These are phyloP conservation scores for Tringa solitaria DNA, from an alignment of 2,113 vertebrate species.

Conservation along the genomic window DNA sequence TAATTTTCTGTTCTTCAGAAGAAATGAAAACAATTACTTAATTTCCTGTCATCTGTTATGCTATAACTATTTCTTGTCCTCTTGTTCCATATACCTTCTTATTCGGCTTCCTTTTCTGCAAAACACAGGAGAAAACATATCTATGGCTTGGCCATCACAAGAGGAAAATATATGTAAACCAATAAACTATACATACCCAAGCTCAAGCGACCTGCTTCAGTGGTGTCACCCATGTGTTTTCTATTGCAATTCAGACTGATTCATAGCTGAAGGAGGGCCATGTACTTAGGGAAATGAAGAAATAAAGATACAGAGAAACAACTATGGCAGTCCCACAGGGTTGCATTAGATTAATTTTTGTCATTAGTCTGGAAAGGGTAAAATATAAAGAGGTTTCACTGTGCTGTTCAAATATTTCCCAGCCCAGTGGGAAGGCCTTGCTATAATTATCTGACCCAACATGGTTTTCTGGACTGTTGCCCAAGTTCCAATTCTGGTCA, in stretches of 20 bases:
- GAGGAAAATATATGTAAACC: not conserved
- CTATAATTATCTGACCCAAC: not conserved
- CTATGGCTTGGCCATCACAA: not conserved
- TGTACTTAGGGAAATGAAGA: not conserved
- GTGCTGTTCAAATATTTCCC: not conserved
- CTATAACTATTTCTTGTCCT: not conserved
- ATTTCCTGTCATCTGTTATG: not conserved
- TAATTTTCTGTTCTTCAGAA: not conserved
- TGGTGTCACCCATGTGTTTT: not conserved
- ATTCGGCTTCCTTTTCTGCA: not conserved
- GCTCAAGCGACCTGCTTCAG: not conserved
- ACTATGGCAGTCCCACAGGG: not conserved
- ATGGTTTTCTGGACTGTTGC: not conserved
- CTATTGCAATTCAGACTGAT: not conserved
- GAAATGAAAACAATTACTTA: not conserved
- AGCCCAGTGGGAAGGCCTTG: not conserved
- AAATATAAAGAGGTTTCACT: not conserved
- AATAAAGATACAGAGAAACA: not conserved
- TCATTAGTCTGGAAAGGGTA: not conserved
- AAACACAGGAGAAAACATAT: not conserved
- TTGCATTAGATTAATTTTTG: not conserved
- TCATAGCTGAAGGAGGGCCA: not conserved
- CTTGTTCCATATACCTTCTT: not conserved
- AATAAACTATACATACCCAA: accelerated
- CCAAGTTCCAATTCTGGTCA: not conserved